Evolutionary conservation across 2,797 vertebrate genomes (phyloP), one percentile per base, ranked within the genome.

Genomic region (Zonotrichia albicollis): DNA sequence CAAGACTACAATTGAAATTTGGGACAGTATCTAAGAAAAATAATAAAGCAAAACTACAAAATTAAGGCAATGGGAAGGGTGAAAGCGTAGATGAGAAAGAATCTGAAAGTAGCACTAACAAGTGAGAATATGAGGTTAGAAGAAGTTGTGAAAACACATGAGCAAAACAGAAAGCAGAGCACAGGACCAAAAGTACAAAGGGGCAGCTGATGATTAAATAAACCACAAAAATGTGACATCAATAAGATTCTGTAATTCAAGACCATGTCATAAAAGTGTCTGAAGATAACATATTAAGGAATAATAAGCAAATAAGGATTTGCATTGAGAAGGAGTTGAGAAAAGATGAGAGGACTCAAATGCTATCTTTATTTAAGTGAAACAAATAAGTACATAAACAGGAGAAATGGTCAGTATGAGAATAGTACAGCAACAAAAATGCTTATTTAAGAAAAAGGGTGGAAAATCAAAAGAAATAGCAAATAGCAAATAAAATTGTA

Each of bases 381-480:
- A 79, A 67, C 66, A 73, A 76, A 26, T 22, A 55, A 43, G 6
- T 48, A 53, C 6, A 18, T 66, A 42, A 65, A 67, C 0, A 0
- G 7, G 38, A 67, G 21, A 80, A 80, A 62, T 76, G 1, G 2
- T 5, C 23, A 74, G n/a, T 81, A 84, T 0, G 0, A 34, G 48
- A 75, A 72, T 12, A 4, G 5, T 20, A 36, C 29, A n/a, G 9
- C 7, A 8, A 61, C 11, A 42, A 18, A 71, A 72, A 57, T 43
- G 2, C 0, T 46, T 73, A 21, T 65, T 72, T 73, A 61, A 50
- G 34, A 80, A 88, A 80, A 53, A 12, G 0, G 45, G 4, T 43
- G 9, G 1, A 13, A 91, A 91, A 67, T 60, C 43, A 72, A 87
- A 87, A 55, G 3, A 67, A 89, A 43, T 19, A 60, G 3, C 43